phyloP scores from a whole-genome alignment of 2,113 vertebrate species.

The Dicrurus megarhynchus region DNA sequence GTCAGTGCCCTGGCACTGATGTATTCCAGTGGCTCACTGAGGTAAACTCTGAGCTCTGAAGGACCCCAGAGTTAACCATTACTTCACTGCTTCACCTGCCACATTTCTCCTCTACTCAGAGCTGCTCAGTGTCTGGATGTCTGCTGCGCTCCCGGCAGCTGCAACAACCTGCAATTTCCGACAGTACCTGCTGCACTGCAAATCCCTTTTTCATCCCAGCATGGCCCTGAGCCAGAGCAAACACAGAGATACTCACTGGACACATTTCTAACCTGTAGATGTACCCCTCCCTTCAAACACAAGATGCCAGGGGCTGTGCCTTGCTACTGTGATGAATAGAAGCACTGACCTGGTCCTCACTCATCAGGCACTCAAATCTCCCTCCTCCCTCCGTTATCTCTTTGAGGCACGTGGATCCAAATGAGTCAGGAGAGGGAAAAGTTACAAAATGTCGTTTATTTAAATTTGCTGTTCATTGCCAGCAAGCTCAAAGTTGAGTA shows the following conservation, averaged over 20 bases:
- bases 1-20: neutral
- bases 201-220: neutral
- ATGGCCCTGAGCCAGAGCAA: neutral
- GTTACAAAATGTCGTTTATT: neutral
- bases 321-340: fast-evolving
- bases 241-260: neutral
- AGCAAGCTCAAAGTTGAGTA: neutral
- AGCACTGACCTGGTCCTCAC: neutral
- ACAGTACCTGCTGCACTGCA: neutral
- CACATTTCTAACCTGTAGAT: neutral
- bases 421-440: neutral
- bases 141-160: neutral
- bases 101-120: neutral
- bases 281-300: neutral
- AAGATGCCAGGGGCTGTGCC: neutral
- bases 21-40: neutral
- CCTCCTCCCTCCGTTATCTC: neutral
- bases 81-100: neutral
- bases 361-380: neutral
- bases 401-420: neutral
- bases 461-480: neutral
- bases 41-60: neutral
- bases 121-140: neutral
- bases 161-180: neutral
- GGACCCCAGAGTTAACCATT: neutral